Evolutionary conservation across 2,888 invertebrate genomes (phyloP).

Genomic region (Leptopilina drosophilae): DNA sequence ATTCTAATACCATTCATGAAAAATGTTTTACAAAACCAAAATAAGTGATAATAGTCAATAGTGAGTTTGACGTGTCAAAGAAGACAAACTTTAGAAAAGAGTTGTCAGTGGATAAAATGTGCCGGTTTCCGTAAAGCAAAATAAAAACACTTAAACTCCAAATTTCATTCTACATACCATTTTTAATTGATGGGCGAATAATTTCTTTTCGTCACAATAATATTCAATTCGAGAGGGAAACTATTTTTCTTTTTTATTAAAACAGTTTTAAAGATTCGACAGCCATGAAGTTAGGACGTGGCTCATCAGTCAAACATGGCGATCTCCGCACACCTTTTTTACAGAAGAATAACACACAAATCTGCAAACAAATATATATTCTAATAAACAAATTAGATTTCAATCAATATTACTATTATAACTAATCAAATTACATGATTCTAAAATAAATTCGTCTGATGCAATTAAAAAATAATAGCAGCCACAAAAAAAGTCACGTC

Average conservation of each 20-base stretch:
- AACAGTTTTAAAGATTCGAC: slow-evolving; percentile 29
- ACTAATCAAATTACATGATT: no score
- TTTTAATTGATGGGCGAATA: background rate
- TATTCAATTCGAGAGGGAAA: background rate
- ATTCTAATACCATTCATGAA: background rate
- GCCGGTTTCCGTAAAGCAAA: background rate
- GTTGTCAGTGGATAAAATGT: background rate
- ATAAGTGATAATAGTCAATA: no score
- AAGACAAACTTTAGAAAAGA: background rate
- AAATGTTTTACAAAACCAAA: background rate
- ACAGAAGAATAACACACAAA: background rate
- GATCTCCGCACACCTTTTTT: slow-evolving; percentile 7
- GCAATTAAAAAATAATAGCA: background rate
- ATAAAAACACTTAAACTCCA: background rate
- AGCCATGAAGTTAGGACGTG: slow-evolving; percentile 36
- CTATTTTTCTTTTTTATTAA: background rate
- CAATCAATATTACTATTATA: no score
- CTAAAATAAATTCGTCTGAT: background rate
- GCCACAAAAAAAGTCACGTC: background rate
- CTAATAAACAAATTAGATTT: background rate
- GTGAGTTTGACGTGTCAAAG: slow-evolving; percentile 24
- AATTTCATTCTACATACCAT: slow-evolving; percentile 20
- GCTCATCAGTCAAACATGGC: slow-evolving; percentile 37
- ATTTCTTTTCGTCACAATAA: background rate
- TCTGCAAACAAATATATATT: background rate